Base-by-base conservation (phyloP, 1,140 invertebrate genomes). In the Lepidurus couesii region DNA sequence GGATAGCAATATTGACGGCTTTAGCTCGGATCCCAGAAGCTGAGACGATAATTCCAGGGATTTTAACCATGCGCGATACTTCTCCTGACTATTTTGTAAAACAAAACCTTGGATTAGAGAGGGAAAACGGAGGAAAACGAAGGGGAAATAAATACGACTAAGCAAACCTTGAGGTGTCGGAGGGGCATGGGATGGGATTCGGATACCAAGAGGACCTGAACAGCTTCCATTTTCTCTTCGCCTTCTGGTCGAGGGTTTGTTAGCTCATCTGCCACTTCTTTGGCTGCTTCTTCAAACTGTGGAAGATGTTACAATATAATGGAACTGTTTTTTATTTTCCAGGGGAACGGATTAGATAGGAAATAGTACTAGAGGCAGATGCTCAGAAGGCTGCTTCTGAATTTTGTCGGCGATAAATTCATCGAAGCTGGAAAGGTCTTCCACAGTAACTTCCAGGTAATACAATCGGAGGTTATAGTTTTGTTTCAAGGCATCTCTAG, bases 191-290 rank as follows among this genome's bases (percentile, higher is more conserved):
- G 89, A 88, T 95, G 90, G 3, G 93, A 91, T 86, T 93, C 92
- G 3, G 96, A 97, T 10, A 88, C 90, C 0, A 99, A 84, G 81
- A 96, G 89, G 21, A 99, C 91, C 88, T 99, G 98, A 84, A 99
- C 95, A 84, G 98, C 95, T 84, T 97, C 90, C 42, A 98, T 89
- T 82, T 93, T 90, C 83, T 98, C 94, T 83, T 98, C 94, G 6
- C 92, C 94, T 83, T 93, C 91, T 6, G 95, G 94, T 80, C 97
- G 87, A 0, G 97, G 96, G 24, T 91, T 88, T 42, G 97, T 99
- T 3, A 99, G 87, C 87, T 99, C 98, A 91, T 98, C 97, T 1
- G 94, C 97, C 74, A 99, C 93, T 86, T 98, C 96, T 85, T 92
- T 97, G 0, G 96, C 96, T 78, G 97, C 97, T 86, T 98, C 96